phyloP scores from a whole-genome alignment of 2,797 vertebrate species.

The Premnoplex brunnescens region DNA sequence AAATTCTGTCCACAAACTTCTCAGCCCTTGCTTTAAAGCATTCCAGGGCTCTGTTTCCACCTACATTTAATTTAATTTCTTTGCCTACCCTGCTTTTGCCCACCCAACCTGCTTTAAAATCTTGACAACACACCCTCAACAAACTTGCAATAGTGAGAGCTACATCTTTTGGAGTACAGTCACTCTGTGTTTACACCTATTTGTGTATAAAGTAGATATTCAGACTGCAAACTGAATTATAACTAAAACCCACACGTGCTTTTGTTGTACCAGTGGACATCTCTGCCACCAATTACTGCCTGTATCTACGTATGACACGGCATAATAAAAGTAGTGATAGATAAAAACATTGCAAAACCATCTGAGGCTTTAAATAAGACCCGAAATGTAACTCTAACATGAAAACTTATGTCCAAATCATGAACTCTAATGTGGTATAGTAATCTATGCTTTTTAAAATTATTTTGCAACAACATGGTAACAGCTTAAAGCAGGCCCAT shows the following conservation, averaged over 20 bases:
- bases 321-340: rapidly evolving
- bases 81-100: neutral
- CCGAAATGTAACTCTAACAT: neutral
- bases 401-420: neutral
- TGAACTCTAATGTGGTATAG: rapidly evolving
- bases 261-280: neutral
- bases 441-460: neutral
- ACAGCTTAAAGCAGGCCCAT: neutral
- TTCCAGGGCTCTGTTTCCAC: neutral
- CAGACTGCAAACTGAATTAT: neutral
- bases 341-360: neutral
- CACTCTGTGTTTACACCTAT: neutral
- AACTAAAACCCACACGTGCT: neutral
- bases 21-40: neutral
- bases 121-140: neutral
- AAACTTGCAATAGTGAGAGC: neutral
- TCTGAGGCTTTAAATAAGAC: neutral
- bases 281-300: neutral
- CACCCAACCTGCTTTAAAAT: neutral
- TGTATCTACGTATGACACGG: neutral
- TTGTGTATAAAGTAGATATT: neutral
- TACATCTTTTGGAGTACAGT: neutral
- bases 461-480: neutral
- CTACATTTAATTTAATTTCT: neutral
- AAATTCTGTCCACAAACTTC: neutral